Evolutionary conservation across 2,797 vertebrate genomes (phyloP).

Genomic region (Oophaga sylvatica): DNA sequence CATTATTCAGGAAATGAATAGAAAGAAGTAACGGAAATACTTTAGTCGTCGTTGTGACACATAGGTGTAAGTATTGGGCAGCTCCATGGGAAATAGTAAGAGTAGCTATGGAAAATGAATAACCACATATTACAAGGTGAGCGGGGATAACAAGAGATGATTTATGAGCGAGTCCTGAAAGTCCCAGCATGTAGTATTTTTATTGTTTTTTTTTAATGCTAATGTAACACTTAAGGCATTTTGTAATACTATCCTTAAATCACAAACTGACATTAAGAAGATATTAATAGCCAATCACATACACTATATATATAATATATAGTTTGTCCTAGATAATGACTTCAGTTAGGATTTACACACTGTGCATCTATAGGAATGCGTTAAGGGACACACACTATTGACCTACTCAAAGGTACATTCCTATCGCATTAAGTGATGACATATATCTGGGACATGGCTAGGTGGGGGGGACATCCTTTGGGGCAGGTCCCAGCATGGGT

Average conservation of each 20-base stretch:
- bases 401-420: no score
- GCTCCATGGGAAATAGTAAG: slow-evolving; percentile 3
- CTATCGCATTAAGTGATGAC: no score
- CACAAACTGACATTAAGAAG: neutral
- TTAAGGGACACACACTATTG: no score
- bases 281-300: neutral
- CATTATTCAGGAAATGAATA: slow-evolving; percentile 40
- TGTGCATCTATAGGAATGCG: no score
- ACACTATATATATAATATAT: no score
- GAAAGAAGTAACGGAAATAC: slow-evolving; percentile 1
- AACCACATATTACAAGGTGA: neutral
- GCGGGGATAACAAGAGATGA: neutral
- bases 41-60: slow-evolving; percentile 2
- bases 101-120: neutral
- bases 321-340: no score
- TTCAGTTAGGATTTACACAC: no score
- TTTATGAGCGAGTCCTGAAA: neutral
- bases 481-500: no score
- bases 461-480: no score
- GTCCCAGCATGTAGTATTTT: neutral
- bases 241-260: neutral
- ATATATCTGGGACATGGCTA: no score
- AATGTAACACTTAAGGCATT: neutral
- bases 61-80: slow-evolving; percentile 26
- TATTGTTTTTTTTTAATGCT: neutral